Base-by-base conservation (phyloP, 2,888 invertebrate species). In the Saturnia japonica region DNA sequence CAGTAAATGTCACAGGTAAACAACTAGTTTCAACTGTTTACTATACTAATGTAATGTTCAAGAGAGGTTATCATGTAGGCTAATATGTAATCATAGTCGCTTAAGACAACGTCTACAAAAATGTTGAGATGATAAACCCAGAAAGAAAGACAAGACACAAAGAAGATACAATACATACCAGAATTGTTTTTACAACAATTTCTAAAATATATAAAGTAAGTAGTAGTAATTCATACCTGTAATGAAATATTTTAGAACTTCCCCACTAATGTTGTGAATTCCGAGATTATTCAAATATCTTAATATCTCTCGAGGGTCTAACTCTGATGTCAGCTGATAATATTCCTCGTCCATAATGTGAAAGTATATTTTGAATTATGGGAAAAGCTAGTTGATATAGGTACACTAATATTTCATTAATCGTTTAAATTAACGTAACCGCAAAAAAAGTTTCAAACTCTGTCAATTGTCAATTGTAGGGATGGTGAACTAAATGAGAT, bases 241-340 rank as follows among this genome's bases (percentile, higher is more conserved):
- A 82, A 97, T 96, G 86, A 97, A 97, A 85, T 96, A 96, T 91
- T 97, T 96, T 70, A 97, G 90, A 82, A 97, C 96, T 85, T 95
- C 95, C 25, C 96, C 96, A 73, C 96, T 96, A 77, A 97, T 96
- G 83, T 97, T 96, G 71, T 95, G 95, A 82, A 97, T 97, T 72
- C 97, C 97, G 80, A 97, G 90, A 81, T 96, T 95, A 89, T 97
- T 97, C 79, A 97, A 90, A 90, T 97, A 96, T 75, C 94, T 90
- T 77, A 97, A 91, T 83, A 97, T 95, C 90, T 96, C 96, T 81
- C 95, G 94, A n/a, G 97, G 95, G 86, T 97, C 96, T 83, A 96
- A 87, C 77, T 93, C 89, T 12, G 90, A 83, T 62, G 91, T 90
- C n/a, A 92, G 77, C 76, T 89, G 83, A 75, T 85, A 82, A 76